Base-by-base conservation (phyloP, 2,113 vertebrate genomes). In the Cheilinus undulatus region DNA sequence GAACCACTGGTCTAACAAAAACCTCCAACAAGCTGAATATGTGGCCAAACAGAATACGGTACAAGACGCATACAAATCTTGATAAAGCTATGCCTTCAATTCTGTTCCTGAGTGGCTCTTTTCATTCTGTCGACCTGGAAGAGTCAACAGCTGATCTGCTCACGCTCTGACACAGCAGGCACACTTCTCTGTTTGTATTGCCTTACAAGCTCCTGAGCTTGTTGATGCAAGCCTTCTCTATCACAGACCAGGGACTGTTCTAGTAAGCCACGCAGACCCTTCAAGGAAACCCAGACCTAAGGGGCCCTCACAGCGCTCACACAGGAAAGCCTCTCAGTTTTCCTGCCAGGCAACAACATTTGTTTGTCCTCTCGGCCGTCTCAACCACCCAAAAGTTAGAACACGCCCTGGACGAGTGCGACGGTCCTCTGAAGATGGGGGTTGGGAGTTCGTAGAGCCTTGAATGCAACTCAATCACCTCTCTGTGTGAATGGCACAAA, bases 291-390 rank as follows among this genome's bases (percentile, higher is more conserved):
- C 50, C 83, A 82, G 79, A 80, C 84, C 78, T 65, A 34, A 54
- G 74, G 69, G 66, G 69, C 69, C 76, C 59, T 69, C 26, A 78
- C 67, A 20, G 67, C 3, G 49, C 75, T 85, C 79, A 82, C 80
- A 88, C 78, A 90, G 87, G 73, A 72, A 65, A 77, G 82, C 62
- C 79, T 88, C 83, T 88, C 81, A 89, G 87, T 87, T 68, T 46
- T 83, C 65, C 53, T 85, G 86, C 81, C 86, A 90, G 71, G 76
- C 83, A 86, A 83, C 91, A 86, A 83, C 83, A 82, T 86, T 93
- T 92, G 92, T 93, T 93, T 93, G 91, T 92, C 86, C 82, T 87
- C 73, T n/a, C 13, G 23, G 71, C 83, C 77, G 79, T 81, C 80
- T 71, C 81, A 86, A 83, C 84, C 70, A 23, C 66, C 70, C 73